A percentile compares a stretch with the other conserved stretches of the same genome.
Evolutionary conservation across 2,113 vertebrate species (phyloP).

Genomic region (Pachypanchax playfairii): DNA sequence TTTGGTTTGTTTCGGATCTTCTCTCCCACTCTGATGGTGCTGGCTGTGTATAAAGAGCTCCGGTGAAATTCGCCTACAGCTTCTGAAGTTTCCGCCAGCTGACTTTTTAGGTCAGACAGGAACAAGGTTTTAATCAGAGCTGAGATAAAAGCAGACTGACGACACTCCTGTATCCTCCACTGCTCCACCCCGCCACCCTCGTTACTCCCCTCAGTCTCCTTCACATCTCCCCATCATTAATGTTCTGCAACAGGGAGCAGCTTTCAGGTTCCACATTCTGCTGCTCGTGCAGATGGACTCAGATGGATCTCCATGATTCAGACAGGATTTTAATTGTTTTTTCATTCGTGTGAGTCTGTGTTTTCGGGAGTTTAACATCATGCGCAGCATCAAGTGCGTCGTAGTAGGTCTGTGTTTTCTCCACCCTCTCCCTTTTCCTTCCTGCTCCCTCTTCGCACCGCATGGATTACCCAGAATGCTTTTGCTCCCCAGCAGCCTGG

Average conservation of each 20-base stretch:
- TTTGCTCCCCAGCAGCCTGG: slow-evolving; percentile 61
- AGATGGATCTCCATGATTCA: slow-evolving; percentile 56
- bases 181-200: slow-evolving; percentile 40
- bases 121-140: slow-evolving; percentile 73
- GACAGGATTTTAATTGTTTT: slow-evolving; percentile 41
- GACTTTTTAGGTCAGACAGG: slow-evolving; percentile 77
- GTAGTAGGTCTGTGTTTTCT: slow-evolving; percentile 18
- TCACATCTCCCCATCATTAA: slow-evolving; percentile 36
- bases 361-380: slow-evolving; percentile 30
- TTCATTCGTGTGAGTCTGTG: slow-evolving; percentile 13
- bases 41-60: slow-evolving; percentile 50
- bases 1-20: slow-evolving; percentile 47
- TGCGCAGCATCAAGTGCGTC: slow-evolving; percentile 44
- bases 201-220: slow-evolving; percentile 35
- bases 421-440: background rate
- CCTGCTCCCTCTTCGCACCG: slow-evolving; percentile 40
- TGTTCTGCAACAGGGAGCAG: slow-evolving; percentile 39
- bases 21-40: slow-evolving; percentile 37
- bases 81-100: slow-evolving; percentile 73
- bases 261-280: slow-evolving; percentile 44
- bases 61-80: slow-evolving; percentile 55
- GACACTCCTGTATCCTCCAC: slow-evolving; percentile 52
- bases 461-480: slow-evolving; percentile 74
- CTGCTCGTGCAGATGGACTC: slow-evolving; percentile 45
- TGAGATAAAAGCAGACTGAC: slow-evolving; percentile 67